Evolutionary conservation across 1,140 invertebrate genomes (phyloP), one percentile per base, ranked within the genome.

Genomic region (Chymomyza costata): DNA sequence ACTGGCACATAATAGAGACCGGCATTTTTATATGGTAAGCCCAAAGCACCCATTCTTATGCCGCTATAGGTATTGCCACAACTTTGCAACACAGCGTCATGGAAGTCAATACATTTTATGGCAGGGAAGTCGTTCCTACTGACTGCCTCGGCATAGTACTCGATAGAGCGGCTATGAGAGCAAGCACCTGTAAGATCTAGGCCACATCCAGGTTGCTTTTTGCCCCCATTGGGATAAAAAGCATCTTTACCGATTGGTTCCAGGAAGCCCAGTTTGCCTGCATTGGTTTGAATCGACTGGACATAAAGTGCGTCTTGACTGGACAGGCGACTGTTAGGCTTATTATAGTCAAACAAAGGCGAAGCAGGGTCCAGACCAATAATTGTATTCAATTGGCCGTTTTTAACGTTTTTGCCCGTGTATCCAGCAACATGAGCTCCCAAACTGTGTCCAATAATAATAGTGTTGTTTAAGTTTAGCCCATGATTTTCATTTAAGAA

Each of bases 281-380:
- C 89, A 56, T 91, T 90, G 0, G 93, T 92, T 64, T 94, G 93
- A 40, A 94, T 91, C 0, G 91, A 89, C 82, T 93, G 90, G 1
- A 93, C 92, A 53, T 90, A 90, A 1, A 86, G 44, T 0, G 90
- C 92, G 73, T 93, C 92, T 32, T 86, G 87, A 30, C 87, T 86
- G 66, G 90, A 90, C 0, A 94, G 81, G 17, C 92, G 86, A 2
- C 87, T 84, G 1, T n/a, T 48, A 1, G 86, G 69, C 48, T 86
- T 57, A 16, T 85, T 64, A 3, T 60, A 74, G 59, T 83, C 54
- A 40, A 86, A 90, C 3, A 86, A 58, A 6, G 83, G 67, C 0
- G 83, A 50, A 1, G 90, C 88, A 3, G 89, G 88, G 47, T 91
- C 89, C 6, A 91, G 53, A 44, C 86, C 89, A 13, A 88, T 44